phyloP scores from a whole-genome alignment of 1,140 invertebrate species.

The Arctopsyche grandis region DNA sequence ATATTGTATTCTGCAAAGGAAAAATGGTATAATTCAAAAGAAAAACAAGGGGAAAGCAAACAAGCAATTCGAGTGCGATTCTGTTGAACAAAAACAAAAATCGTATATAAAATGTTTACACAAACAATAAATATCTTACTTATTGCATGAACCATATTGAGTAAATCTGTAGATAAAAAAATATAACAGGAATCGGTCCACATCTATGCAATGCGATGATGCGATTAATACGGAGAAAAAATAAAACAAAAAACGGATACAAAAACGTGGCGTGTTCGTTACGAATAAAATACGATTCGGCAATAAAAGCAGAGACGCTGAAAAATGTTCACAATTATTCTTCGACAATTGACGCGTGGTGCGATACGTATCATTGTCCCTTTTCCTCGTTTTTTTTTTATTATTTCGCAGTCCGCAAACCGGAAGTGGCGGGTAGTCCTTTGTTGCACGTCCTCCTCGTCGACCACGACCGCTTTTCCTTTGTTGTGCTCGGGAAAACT shows the following conservation, averaged over 20 bases:
- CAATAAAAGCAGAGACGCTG: too few relatives aligned
- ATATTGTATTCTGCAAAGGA: background rate
- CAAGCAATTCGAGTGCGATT: constrained; percentile 10
- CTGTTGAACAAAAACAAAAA: constrained; percentile 5
- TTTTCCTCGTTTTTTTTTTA: background rate
- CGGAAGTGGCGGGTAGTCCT: constrained; percentile 9
- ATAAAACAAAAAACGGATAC: too few relatives aligned
- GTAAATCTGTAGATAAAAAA: too few relatives aligned
- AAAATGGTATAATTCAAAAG: background rate
- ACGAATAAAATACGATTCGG: too few relatives aligned
- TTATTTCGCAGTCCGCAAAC: background rate
- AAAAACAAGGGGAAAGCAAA: background rate
- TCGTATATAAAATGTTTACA: too few relatives aligned
- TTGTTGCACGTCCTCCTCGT: constrained; percentile 17
- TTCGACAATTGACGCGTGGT: constrained; percentile 1
- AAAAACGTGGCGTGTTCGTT: too few relatives aligned
- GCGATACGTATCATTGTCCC: background rate
- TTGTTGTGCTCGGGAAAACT: constrained; percentile 13
- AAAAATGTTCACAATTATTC: constrained; percentile 31
- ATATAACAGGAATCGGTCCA: too few relatives aligned
- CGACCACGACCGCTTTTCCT: constrained; percentile 1
- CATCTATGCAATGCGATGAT: too few relatives aligned
- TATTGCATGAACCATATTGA: too few relatives aligned
- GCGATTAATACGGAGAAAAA: too few relatives aligned
- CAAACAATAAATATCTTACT: too few relatives aligned